Evolutionary conservation across 2,888 invertebrate species (phyloP), one percentile per base, ranked within the genome.

Genomic region (Tipula confusa): DNA sequence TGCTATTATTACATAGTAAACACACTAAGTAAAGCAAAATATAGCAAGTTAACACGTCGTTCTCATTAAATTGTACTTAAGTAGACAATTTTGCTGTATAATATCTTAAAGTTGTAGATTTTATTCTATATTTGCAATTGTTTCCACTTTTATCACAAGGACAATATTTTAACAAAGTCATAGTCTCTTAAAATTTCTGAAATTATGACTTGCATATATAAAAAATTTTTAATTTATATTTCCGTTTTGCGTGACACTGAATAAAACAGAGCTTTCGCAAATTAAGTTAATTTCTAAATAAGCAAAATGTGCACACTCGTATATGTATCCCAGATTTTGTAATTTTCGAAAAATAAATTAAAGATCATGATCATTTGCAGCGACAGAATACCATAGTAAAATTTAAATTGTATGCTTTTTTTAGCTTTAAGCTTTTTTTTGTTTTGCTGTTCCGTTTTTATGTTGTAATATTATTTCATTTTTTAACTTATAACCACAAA

Each of bases 401-500:
- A 24, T 64, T 24, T 64, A 24, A 64, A 64, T 64, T 64, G 1
- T 18, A 24, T 64, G 64, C 64, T 64, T 64, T 64, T 64, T 64
- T 64, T 7, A 9, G 43, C 43, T 43, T 43, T 15, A n/a, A 43
- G 9, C n/a, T n/a, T n/a, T n/a, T n/a, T n/a, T 18, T 64, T 64
- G 43, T 43, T 24, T 64, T 64, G 64, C 24, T 64, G 24, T 64
- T 64, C 13, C 9, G 1, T 64, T 24, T 64, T 64, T 24, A 64
- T 64, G 64, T 24, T 64, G 64, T 43, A 15, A 43, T 24, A 64
- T 24, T 24, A 64, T 24, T 33, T 33, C 33, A 64, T 64, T 24
- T 64, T 43, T 64, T 64, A 64, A 64, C 64, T 64, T 64, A 64
- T n/a, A n/a, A n/a, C 64, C 64, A 64, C 64, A 64, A 64, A 64